Evolutionary conservation across 2,113 vertebrate genomes (phyloP), one percentile per base, ranked within the genome.

Genomic region (Chinchilla lanigera): DNA sequence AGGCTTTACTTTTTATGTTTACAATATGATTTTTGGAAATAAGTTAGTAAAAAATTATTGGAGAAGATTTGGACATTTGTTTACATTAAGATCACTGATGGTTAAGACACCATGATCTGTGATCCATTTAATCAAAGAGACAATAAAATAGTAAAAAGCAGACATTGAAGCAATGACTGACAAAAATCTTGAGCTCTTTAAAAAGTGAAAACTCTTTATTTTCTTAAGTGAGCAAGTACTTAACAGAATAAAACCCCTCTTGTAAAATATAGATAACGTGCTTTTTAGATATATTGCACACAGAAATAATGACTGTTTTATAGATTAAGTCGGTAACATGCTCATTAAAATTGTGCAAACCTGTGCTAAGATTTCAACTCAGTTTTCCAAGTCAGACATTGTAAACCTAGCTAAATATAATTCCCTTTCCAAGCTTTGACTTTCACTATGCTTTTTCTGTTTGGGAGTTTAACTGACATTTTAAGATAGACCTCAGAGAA

Each of bases 141-240:
- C 30, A 80, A 93, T 47, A n/a, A 83, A 77, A 69, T 22, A 26
- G n/a, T 77, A 41, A 38, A 95, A 69, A 85, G n/a, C 71, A 96
- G 92, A 73, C 0, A 14, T 12, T 38, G 58, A 56, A 63, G 28
- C 22, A 5, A 24, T 54, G 52, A 69, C 24, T 26, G 22, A 77
- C 44, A 82, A 67, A 35, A 69, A 19, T 7, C 28, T 7, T 26
- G 54, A 54, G 47, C 75, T 54, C 38, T 56, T 92, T 84, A 16
- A 13, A 78, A 94, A 87, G 60, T 61, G 35, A 93, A 4, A 3
- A 83, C 65, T 82, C 44, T 77, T 52, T 78, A 63, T 69, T 83
- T 89, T 91, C 56, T 77, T 91, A 75, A 67, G 38, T 85, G 44
- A 88, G 44, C 73, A 52, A 75, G 44, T 41, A 71, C 52, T 83